Evolutionary conservation across 53 echinoderm and acorn worm genomes (phyloP), one percentile per base, ranked within the genome.

Genomic region (Patiria pectinifera): DNA sequence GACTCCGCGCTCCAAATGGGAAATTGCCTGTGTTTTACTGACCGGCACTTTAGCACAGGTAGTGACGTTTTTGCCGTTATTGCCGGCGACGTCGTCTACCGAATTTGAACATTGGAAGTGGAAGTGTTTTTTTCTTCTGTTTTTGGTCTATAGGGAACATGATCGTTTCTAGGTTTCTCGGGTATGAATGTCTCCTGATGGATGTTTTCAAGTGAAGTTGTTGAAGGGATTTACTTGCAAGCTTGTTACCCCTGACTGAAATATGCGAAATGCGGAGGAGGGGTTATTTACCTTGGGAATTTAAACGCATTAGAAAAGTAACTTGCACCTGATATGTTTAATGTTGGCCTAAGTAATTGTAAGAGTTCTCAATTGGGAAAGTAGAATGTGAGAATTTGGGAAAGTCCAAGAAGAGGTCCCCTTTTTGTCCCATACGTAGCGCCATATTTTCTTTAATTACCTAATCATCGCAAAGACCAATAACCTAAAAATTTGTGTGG

Each of bases 1-100:
- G 90, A 69, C 80, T 90, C 62, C 9, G 1, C 8, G 53, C 63
- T 77, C 59, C 80, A 59, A 81, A 90, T 90, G 47, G 84, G 80
- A 90, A 90, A 90, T 90, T 90, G 80, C 59, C 74, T 74, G 74
- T 74, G 13, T 74, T 74, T 13, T 6, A 18, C 66, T 0, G 18
- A 74, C 22, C 24, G 4, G 22, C 22, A 16, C 24, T 9, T 74
- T 74, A 22, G 24, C 19, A 10, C 74, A 24, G 74, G 24, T n/a
- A 22, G 74, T 74, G 74, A 53, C 53, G 74, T 10, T 74, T 24
- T 23, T 0, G 9, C 74, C 22, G 4, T 74, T 74, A 24, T 24
- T 74, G 74, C 74, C 19, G 25, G 74, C 74, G 19, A n/a, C 10
- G 74, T 74, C 19, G 24, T 23, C 24, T 2, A 74, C 24, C 74